These are phyloP conservation scores for Forbesichthys agassizii DNA, from an alignment of 2,113 vertebrate species.

Conservation along the genomic window DNA sequence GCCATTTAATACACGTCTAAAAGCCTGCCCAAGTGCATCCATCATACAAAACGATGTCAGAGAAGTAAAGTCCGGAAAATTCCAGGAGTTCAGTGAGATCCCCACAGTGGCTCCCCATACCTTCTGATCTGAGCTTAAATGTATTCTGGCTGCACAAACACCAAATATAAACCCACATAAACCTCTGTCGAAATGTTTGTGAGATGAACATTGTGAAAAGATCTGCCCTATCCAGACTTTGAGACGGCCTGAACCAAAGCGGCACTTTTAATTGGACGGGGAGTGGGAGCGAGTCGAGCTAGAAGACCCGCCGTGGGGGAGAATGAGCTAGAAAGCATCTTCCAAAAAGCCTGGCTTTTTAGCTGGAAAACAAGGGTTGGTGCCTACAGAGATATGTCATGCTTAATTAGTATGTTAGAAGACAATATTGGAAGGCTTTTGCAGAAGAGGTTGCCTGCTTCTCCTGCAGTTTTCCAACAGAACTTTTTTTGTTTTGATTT, in stretches of 20 bases:
- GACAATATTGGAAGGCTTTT: constrained; percentile 31
- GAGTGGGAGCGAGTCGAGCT: constrained; percentile 45
- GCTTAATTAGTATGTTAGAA: constrained; percentile 53
- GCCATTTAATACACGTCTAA: neutral
- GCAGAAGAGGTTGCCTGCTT: constrained; percentile 20
- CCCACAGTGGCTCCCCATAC: neutral
- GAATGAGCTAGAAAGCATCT: constrained; percentile 59
- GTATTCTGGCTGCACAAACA: constrained; percentile 44
- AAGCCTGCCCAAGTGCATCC: constrained; percentile 22
- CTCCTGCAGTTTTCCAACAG: neutral
- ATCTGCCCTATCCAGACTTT: constrained; percentile 51
- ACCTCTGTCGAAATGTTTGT: constrained; percentile 46
- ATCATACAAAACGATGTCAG: constrained; percentile 7
- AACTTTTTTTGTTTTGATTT: constrained; percentile 20
- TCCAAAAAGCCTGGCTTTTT: constrained; percentile 47
- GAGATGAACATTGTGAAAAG: constrained; percentile 43
- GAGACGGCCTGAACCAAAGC: constrained; percentile 36
- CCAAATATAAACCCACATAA: constrained; percentile 41
- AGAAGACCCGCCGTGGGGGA: constrained; percentile 43
- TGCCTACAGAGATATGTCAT: constrained; percentile 46
- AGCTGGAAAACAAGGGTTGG: constrained; percentile 45
- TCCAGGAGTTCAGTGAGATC: constrained; percentile 9
- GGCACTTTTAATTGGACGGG: constrained; percentile 64
- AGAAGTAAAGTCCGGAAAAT: constrained; percentile 10
- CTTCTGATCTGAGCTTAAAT: constrained; percentile 29